Evolutionary conservation across 2,888 invertebrate species (phyloP), one percentile per base, ranked within the genome.

Genomic region (Stenodema calcarata): DNA sequence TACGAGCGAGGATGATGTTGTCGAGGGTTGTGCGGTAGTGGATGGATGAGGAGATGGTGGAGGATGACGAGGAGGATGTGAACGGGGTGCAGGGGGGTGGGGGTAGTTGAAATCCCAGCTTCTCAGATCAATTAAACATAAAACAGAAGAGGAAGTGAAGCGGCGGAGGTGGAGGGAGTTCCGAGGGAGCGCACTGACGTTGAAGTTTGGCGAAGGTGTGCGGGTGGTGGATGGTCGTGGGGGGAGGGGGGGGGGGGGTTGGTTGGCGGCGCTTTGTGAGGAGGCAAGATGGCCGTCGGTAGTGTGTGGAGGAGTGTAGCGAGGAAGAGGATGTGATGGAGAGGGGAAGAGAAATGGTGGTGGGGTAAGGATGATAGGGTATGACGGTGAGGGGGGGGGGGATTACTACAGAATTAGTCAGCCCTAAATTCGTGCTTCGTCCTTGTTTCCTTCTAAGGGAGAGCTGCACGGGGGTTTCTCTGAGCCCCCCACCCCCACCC

Each of bases 111-210:
- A 86, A 86, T 86, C 80, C 80, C 70, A n/a, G 79, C 79, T 86
- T 69, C 86, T 86, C 86, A 86, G 86, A 86, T 86, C 86, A 86
- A 86, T 86, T 86, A 86, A 86, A 86, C 86, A 86, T 86, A 79
- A 86, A 86, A 86, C 86, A 42, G 79, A 75, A 28, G 42, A 23
- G 70, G 83, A 35, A 7, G 54, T 50, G 16, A n/a, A 50, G 54
- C 54, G 54, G 50, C 50, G 47, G 12, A 18, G 14, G 78, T 16
- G 27, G 80, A 23, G 80, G 44, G 76, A 27, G 16, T 30, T 6
- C 3, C 16, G 75, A n/a, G 75, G 27, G 23, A 4, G 4, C 16
- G 75, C 27, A 28, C 3, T 28, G 75, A 28, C 28, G 28, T 70
- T n/a, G n/a, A n/a, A n/a, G n/a, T n/a, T n/a, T n/a, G n/a, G n/a